Conservation (phyloP, 2,888 invertebrate genomes). For the Drosophila merina region DNA sequence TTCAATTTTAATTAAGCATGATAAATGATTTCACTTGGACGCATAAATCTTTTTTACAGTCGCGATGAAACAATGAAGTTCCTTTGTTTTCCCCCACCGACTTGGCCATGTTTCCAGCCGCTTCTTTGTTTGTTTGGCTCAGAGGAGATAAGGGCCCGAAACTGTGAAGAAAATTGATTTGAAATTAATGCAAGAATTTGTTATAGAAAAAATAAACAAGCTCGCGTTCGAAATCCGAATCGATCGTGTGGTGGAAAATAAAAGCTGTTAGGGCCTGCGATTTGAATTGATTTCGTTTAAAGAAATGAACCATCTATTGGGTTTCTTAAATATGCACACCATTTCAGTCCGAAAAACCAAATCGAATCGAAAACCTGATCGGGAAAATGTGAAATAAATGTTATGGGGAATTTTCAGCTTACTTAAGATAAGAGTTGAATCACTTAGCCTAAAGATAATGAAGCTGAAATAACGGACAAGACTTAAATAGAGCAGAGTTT, state of each 20-base stretch:
- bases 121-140: slow-evolving; percentile 29
- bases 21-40: slow-evolving; percentile 81
- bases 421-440: slow-evolving; percentile 52
- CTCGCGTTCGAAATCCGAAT: slow-evolving; percentile 75
- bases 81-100: slow-evolving; percentile 62
- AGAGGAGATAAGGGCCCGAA: slow-evolving; percentile 67
- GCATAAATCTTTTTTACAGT: slow-evolving; percentile 81
- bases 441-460: slow-evolving; percentile 22
- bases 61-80: slow-evolving; percentile 79
- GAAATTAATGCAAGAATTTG: slow-evolving; percentile 83
- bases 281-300: slow-evolving; percentile 78
- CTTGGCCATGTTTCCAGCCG: slow-evolving; percentile 26
- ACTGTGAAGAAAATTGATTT: slow-evolving; percentile 83
- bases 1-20: slow-evolving; percentile 83
- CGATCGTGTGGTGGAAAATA: slow-evolving; percentile 57
- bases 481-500: slow-evolving; percentile 20
- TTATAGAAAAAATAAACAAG: slow-evolving; percentile 79
- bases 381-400: slow-evolving; percentile 41
- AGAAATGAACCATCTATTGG: slow-evolving; percentile 50
- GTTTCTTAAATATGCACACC: slow-evolving; percentile 67
- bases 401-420: slow-evolving; percentile 23
- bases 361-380: slow-evolving; percentile 56
- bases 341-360: slow-evolving; percentile 31
- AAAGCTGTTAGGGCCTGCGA: slow-evolving; percentile 71
- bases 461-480: slow-evolving; percentile 16